phyloP scores from a whole-genome alignment of 2,797 vertebrate genomes.

The Naso thynnoides region DNA sequence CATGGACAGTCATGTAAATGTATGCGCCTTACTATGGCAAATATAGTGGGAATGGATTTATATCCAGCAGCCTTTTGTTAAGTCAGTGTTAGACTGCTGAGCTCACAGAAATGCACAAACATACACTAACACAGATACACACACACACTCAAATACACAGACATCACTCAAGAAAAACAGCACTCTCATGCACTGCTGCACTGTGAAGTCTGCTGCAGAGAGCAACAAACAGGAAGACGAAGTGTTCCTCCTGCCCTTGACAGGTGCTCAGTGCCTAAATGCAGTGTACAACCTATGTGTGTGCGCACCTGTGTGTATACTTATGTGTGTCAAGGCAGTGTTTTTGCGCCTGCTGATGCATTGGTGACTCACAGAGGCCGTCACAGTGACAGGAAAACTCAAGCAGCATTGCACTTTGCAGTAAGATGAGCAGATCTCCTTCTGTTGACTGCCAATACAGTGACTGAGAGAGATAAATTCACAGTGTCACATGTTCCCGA shows the following conservation, averaged over 20 bases:
- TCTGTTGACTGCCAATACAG: slow-evolving; percentile 3
- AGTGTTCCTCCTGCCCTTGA: slow-evolving; percentile 48
- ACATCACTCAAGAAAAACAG: slow-evolving; percentile 53
- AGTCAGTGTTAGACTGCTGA: slow-evolving; percentile 69
- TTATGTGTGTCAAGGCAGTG: slow-evolving; percentile 8
- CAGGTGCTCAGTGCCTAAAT: slow-evolving; percentile 48
- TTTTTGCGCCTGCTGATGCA: slow-evolving; percentile 18
- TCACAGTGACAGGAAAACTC: slow-evolving; percentile 37
- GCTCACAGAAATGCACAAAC: slow-evolving; percentile 40
- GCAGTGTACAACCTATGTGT: slow-evolving; percentile 14
- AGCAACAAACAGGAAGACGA: slow-evolving; percentile 40
- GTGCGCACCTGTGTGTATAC: slow-evolving; percentile 16
- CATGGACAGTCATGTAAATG: slow-evolving; percentile 27
- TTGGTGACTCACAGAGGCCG: slow-evolving; percentile 41
- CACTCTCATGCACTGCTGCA: slow-evolving; percentile 31
- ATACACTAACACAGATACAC: not conserved
- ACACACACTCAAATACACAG: slow-evolving; percentile 14
- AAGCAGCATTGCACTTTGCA: slow-evolving; percentile 26
- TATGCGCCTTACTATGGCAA: slow-evolving; percentile 38
- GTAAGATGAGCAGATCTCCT: slow-evolving; percentile 35
- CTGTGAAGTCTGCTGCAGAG: slow-evolving; percentile 42
- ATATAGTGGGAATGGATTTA: slow-evolving; percentile 50
- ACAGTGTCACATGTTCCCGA: slow-evolving; percentile 9
- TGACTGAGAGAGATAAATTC: slow-evolving; percentile 16
- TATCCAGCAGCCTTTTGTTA: slow-evolving; percentile 64